A percentile compares a stretch with the other conserved stretches of the same genome.
Conservation (phyloP, 2,797 vertebrate genomes). For the Enteromius anoplus region DNA sequence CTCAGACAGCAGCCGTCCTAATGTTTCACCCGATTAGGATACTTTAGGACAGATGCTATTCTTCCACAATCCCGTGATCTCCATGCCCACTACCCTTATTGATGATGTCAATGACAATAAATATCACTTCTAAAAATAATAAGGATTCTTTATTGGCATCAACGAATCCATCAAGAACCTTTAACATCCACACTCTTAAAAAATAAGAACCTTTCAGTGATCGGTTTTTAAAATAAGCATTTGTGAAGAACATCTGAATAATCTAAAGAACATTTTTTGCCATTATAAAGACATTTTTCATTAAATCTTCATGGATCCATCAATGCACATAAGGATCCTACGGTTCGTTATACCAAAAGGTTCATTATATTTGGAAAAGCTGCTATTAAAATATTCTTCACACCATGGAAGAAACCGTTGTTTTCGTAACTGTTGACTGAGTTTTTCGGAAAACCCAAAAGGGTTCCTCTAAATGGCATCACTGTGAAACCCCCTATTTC, state of each 20-base stretch:
- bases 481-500: neutral
- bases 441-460: neutral
- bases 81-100: neutral
- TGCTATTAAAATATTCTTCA: neutral
- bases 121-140: neutral
- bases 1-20: constrained; percentile 20
- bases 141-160: neutral
- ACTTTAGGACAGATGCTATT: constrained; percentile 28
- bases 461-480: neutral
- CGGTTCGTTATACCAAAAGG: neutral
- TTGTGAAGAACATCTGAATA: neutral
- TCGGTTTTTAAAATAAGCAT: neutral
- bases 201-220: neutral
- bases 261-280: neutral
- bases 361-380: neutral
- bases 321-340: neutral
- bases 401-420: neutral
- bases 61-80: neutral
- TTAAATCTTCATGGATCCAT: neutral
- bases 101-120: neutral
- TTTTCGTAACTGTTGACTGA: neutral
- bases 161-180: neutral
- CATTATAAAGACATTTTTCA: neutral
- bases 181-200: neutral
- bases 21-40: constrained; percentile 25